Evolutionary conservation across 2,113 vertebrate genomes (phyloP).

Genomic region (Psephotus haematonotus): DNA sequence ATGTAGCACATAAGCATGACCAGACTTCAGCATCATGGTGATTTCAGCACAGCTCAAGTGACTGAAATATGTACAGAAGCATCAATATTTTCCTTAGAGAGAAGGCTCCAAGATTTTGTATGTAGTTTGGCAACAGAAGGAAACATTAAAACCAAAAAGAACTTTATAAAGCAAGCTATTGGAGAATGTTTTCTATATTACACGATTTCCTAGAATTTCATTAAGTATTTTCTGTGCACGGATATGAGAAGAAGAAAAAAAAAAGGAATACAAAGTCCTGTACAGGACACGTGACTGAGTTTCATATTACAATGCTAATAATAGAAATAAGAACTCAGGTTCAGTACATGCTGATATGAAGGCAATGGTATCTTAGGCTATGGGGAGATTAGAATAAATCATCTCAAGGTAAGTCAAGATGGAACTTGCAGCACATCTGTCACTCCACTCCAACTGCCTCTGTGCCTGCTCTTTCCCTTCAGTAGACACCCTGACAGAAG

Average conservation of each 20-base stretch:
- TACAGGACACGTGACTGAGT: background rate
- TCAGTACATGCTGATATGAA: background rate
- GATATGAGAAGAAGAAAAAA: conserved; percentile 5
- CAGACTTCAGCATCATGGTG: background rate
- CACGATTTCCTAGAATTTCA: background rate
- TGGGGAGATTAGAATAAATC: conserved; percentile 9
- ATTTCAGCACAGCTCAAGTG: background rate
- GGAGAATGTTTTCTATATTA: background rate
- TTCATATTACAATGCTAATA: conserved; percentile 50
- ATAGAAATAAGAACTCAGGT: conserved; percentile 6
- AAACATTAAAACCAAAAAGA: background rate
- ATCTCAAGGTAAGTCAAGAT: conserved; percentile 9
- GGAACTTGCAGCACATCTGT: conserved; percentile 8
- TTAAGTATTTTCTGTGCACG: background rate
- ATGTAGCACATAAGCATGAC: background rate
- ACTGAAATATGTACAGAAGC: accelerated
- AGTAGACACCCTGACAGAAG: background rate
- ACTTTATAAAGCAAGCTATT: background rate
- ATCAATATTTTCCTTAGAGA: background rate
- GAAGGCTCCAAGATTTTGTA: background rate
- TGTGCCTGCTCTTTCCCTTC: background rate
- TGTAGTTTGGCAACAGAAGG: background rate
- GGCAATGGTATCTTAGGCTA: background rate
- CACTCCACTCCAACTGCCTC: background rate
- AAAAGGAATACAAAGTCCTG: background rate